Evolutionary conservation across 2,113 vertebrate genomes (phyloP).

Genomic region (Arenaria interpres): DNA sequence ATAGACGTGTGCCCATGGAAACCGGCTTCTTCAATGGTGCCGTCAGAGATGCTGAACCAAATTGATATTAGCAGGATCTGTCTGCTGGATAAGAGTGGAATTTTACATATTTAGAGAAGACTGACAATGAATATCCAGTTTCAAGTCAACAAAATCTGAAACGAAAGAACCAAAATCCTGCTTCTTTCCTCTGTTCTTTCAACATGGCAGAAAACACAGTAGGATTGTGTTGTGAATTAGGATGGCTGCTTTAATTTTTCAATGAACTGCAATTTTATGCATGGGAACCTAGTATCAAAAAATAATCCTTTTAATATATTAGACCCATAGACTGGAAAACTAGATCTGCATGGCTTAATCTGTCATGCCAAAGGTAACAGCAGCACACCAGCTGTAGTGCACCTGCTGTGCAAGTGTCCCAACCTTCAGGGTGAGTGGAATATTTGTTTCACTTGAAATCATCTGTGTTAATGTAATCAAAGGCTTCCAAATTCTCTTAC

Average conservation of each 20-base stretch:
- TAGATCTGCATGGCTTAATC: background rate
- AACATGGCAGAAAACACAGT: background rate
- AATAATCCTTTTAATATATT: background rate
- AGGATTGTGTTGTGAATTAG: background rate
- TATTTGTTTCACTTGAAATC: background rate
- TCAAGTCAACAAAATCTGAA: background rate
- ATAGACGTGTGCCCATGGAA: fast-evolving
- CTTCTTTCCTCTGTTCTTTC: background rate
- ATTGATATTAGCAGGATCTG: background rate
- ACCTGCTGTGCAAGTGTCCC: background rate
- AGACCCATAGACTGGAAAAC: background rate
- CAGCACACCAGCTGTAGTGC: background rate
- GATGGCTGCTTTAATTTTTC: background rate
- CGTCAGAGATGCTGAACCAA: background rate
- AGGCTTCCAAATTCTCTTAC: background rate
- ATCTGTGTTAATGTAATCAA: background rate
- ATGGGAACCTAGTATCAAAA: background rate
- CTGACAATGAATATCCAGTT: background rate
- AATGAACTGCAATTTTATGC: background rate
- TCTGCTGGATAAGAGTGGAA: background rate
- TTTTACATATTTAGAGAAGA: background rate
- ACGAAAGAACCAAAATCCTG: background rate
- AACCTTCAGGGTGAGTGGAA: background rate
- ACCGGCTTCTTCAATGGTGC: background rate
- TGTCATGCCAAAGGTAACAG: background rate